A percentile compares a stretch with the other conserved stretches of the same genome.
These are phyloP conservation scores for Gonioctena quinquepunctata DNA, from an alignment of 1,140 invertebrate genomes.

Conservation along the genomic window DNA sequence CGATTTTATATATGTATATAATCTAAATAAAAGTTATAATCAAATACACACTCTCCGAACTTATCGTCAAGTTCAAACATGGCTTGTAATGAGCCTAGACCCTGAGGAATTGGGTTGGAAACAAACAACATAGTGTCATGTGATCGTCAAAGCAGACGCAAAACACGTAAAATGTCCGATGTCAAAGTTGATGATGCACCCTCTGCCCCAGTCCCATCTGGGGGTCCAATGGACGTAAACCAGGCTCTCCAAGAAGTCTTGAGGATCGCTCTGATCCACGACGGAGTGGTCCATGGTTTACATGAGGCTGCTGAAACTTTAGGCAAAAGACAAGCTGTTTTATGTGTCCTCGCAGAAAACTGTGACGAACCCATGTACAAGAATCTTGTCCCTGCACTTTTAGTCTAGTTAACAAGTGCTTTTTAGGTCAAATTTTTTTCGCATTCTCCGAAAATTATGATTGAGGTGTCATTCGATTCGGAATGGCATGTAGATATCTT, in stretches of 20 bases:
- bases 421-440: too few species aligned
- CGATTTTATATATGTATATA: too few species aligned
- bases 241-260: slow-evolving; percentile 95
- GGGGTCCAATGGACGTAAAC: slow-evolving; percentile 90
- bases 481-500: too few species aligned
- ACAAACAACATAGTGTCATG: too few species aligned
- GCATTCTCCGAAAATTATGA: too few species aligned
- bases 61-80: too few species aligned
- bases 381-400: slow-evolving; percentile 97
- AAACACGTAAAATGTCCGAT: slow-evolving; percentile 63
- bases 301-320: slow-evolving; percentile 96
- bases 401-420: too few species aligned
- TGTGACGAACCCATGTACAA: slow-evolving; percentile 98
- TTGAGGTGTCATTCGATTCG: too few species aligned
- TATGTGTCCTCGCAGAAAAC: slow-evolving; percentile 96
- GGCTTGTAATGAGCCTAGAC: too few species aligned
- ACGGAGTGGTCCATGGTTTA: slow-evolving; percentile 93
- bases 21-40: too few species aligned
- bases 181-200: slow-evolving; percentile 68
- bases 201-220: slow-evolving; percentile 58
- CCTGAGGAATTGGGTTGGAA: too few species aligned
- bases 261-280: slow-evolving; percentile 92
- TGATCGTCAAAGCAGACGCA: slow-evolving; percentile 17
- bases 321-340: slow-evolving; percentile 94
- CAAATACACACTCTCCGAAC: too few species aligned